Evolutionary conservation across 2,888 invertebrate genomes (phyloP).

Genomic region (Philopedon plagiatum): DNA sequence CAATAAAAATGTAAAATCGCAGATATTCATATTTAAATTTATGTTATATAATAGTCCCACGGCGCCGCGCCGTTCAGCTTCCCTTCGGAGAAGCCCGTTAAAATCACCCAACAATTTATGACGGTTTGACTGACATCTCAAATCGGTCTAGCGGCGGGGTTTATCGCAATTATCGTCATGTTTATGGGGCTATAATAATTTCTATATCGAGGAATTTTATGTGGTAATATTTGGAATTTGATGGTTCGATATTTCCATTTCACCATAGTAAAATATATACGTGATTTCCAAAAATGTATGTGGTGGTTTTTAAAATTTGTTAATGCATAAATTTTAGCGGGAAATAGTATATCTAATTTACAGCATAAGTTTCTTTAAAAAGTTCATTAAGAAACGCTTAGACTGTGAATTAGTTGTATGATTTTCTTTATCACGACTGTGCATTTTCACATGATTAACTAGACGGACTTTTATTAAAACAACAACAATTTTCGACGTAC

Average conservation of each 20-base stretch:
- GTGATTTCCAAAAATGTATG: background rate
- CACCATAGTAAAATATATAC: background rate
- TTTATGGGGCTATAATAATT: conserved; percentile 10
- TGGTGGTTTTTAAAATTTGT: background rate
- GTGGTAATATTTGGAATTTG: background rate
- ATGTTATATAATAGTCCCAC: background rate
- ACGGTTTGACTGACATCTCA: conserved; percentile 30
- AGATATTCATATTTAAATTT: conserved; percentile 9
- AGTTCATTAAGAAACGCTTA: too few species aligned
- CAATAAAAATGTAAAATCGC: too few species aligned
- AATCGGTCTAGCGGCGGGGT: conserved; percentile 7
- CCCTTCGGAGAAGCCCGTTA: conserved; percentile 10
- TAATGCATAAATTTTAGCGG: too few species aligned
- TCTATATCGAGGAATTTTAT: conserved; percentile 7
- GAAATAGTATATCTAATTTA: too few species aligned
- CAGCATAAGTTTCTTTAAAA: too few species aligned
- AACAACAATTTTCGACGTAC: too few species aligned
- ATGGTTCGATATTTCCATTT: background rate
- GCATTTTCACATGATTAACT: too few species aligned
- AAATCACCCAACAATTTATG: conserved; percentile 29
- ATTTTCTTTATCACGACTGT: too few species aligned
- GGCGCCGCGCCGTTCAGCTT: background rate
- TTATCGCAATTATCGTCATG: conserved; percentile 19
- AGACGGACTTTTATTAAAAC: too few species aligned
- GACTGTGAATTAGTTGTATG: too few species aligned